Conservation (phyloP, 2,888 invertebrate species). For the Entomobrya multifasciata region DNA sequence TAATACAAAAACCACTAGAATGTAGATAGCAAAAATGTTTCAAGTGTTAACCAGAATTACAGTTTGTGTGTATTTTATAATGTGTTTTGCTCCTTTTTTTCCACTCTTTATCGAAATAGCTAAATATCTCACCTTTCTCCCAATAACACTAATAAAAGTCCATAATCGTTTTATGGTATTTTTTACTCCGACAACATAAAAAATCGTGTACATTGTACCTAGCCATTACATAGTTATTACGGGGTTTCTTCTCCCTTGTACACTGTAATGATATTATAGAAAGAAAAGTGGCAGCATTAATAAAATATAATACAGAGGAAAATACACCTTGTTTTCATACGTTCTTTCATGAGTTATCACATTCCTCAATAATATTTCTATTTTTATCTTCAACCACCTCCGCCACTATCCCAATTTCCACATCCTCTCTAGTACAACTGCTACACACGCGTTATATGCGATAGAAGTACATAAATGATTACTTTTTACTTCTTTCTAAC, state of each 20-base stretch:
- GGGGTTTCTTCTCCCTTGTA: conserved; percentile 30
- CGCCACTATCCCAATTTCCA: not conserved
- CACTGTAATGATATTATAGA: not conserved
- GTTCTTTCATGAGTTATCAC: conserved; percentile 52
- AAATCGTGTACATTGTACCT: not conserved
- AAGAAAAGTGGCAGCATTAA: conserved; percentile 26
- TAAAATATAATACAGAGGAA: not conserved
- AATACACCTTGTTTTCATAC: not conserved
- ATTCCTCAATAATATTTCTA: conserved; percentile 39
- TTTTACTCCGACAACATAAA: not conserved
- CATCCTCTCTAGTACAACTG: not conserved
- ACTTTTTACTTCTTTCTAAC: conserved; percentile 44
- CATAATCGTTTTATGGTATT: conserved; percentile 25
- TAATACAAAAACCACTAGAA: no score
- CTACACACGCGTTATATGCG: not conserved
- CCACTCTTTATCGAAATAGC: not conserved
- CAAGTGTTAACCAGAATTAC: no score
- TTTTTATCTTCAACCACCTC: conserved; percentile 37
- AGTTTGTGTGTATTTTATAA: no score
- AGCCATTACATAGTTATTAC: conserved; percentile 4
- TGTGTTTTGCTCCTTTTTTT: not conserved
- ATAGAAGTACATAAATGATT: conserved; percentile 30
- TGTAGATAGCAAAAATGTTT: not conserved
- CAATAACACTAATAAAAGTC: conserved; percentile 1
- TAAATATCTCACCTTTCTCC: conserved; percentile 14